Evolutionary conservation across 2,797 vertebrate species (phyloP).

Genomic region (Meda fulgida): DNA sequence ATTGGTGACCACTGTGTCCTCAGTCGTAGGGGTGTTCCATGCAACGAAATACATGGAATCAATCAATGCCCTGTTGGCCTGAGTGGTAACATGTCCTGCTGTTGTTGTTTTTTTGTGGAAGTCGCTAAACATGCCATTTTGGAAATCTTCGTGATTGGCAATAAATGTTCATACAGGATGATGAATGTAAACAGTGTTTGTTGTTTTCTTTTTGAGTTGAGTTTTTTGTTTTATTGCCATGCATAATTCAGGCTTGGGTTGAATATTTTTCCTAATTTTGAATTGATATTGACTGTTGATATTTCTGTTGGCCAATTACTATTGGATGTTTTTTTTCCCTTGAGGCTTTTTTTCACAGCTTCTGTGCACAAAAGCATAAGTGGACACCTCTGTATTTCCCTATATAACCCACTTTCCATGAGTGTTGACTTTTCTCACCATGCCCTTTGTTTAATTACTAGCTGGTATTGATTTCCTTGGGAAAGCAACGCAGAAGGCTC

Average conservation of each 20-base stretch:
- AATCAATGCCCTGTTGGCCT: conserved; percentile 60
- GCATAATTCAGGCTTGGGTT: not conserved
- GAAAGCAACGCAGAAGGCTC: conserved; percentile 78
- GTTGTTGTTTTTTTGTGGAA: conserved; percentile 51
- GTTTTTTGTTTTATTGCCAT: not conserved
- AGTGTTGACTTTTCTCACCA: conserved; percentile 71
- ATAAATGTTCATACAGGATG: conserved; percentile 1
- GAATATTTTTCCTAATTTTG: not conserved
- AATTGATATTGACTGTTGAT: not conserved
- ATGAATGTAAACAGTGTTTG: not conserved
- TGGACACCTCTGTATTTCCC: conserved; percentile 80
- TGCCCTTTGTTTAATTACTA: conserved; percentile 87
- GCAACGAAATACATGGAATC: conserved; percentile 59
- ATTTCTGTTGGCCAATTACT: not conserved
- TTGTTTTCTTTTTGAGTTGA: not conserved
- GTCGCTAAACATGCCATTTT: conserved; percentile 37
- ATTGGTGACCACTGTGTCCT: conserved; percentile 80
- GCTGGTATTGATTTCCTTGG: conserved; percentile 86
- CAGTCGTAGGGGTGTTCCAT: conserved; percentile 61
- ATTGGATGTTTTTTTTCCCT: conserved; percentile 1
- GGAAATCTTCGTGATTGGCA: conserved; percentile 11
- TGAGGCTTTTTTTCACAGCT: conserved; percentile 18
- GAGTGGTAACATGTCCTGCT: conserved; percentile 50
- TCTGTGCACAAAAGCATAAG: conserved; percentile 69
- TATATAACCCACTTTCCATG: conserved; percentile 82